Base-by-base conservation (phyloP, 2,797 vertebrate genomes). In the Siniperca scherzeri region DNA sequence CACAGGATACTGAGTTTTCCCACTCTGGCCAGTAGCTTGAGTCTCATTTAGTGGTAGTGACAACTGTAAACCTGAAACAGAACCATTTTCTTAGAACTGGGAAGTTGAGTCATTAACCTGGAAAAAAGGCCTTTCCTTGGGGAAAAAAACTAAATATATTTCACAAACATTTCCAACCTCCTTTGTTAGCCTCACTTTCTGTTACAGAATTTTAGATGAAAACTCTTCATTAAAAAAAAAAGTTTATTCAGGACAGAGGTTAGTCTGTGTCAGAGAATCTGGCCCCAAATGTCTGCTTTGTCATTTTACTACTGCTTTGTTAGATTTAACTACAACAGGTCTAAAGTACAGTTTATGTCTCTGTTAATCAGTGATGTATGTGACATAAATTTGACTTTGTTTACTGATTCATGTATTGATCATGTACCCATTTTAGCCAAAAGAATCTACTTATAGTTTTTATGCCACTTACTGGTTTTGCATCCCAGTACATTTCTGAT, bases 71-170 rank as follows among this genome's bases (percentile, higher is more conserved):
- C 40, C 62, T 87, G 48, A 73, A 74, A 84, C 67, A 59, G 53
- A 68, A 80, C 81, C 56, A 82, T 80, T 86, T 83, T 91, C 74
- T 80, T 55, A 30, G 25, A 70, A 13, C 44, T 79, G 52, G 87
- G 76, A 82, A 83, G 56, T 70, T 22, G 66, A 88, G 74, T 86
- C 81, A 90, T 86, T 89, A 89, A 80, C 79, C 53, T 59, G 53
- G 44, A 70, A 81, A 62, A 16, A 21, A 73, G 30, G 52, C 27
- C 36, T 38, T 38, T 38, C 6, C 36, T 38, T 38, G 36, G 36
- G 8, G 1, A 3, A 30, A 30, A 30, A 30, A 30, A 56, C 22
- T 16, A 2, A 3, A 10, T 30, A 40, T 73, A 40, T 62, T 11
- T 50, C 42, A 22, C 25, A 69, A 36, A 56, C 22, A 22, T 55